phyloP scores from a whole-genome alignment of 2,797 vertebrate genomes.

The Heliangelus exortis region DNA sequence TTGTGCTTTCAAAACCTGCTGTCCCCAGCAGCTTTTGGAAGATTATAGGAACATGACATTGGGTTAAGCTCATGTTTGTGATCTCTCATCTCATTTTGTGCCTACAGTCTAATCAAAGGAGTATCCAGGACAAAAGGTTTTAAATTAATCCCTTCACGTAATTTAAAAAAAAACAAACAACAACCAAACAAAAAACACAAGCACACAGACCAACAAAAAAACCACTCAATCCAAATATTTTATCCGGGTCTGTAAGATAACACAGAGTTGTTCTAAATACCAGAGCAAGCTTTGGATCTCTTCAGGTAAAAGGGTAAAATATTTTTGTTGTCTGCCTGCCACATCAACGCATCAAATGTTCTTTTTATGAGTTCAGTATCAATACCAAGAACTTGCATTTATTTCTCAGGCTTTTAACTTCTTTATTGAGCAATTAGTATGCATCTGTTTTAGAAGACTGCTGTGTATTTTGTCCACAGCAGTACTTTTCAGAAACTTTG shows the following conservation, averaged over 20 bases:
- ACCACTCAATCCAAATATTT: not conserved
- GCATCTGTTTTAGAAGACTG: not conserved
- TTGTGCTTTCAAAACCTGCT: not conserved
- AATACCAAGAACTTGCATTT: not conserved
- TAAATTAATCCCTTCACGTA: not conserved
- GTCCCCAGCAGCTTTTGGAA: not conserved
- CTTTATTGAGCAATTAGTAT: not conserved
- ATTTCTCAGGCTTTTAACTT: not conserved
- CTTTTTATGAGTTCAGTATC: not conserved
- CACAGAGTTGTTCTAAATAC: not conserved
- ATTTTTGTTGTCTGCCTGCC: not conserved
- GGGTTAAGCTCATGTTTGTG: not conserved
- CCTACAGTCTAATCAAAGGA: conserved; percentile 8
- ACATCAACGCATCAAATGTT: not conserved
- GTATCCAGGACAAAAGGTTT: conserved; percentile 30
- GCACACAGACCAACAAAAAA: not conserved
- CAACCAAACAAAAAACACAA: too few species aligned
- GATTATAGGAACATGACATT: not conserved
- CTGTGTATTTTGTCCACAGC: not conserved
- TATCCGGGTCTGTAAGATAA: not conserved
- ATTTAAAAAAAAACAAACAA: too few species aligned
- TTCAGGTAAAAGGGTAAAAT: not conserved
- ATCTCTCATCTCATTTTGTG: not conserved
- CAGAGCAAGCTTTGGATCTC: not conserved
- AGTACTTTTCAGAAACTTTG: not conserved